Evolutionary conservation across 2,797 vertebrate species (phyloP).

Genomic region (Vespertilio murinus): DNA sequence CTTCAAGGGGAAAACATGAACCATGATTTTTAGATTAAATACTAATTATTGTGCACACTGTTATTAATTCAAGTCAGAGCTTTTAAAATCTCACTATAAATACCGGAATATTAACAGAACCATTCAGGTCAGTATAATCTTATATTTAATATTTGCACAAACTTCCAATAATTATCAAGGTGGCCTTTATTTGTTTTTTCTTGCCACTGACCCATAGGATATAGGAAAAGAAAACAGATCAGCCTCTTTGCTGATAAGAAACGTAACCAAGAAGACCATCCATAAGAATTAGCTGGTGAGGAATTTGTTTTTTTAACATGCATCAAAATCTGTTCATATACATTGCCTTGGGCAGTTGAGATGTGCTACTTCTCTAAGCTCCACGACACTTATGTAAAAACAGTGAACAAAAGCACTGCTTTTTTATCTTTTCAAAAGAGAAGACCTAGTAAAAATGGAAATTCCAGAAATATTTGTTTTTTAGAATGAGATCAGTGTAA

Average conservation of each 20-base stretch:
- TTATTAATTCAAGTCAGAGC: conserved; percentile 32
- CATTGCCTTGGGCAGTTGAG: background rate
- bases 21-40: background rate
- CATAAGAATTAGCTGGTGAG: conserved; percentile 41
- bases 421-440: conserved; percentile 46
- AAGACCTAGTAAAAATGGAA: conserved; percentile 23
- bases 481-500: background rate
- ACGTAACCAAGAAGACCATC: conserved; percentile 75
- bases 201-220: conserved; percentile 79
- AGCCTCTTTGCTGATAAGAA: conserved; percentile 79
- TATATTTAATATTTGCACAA: conserved; percentile 74
- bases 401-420: background rate
- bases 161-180: conserved; percentile 75
- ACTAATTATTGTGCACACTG: background rate
- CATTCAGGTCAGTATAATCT: conserved; percentile 67
- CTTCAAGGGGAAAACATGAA: background rate
- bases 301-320: conserved; percentile 16
- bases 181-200: conserved; percentile 82
- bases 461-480: conserved; percentile 42
- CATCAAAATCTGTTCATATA: conserved; percentile 7
- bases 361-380: background rate
- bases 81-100: background rate
- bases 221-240: conserved; percentile 82
- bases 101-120: conserved; percentile 55
- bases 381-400: background rate